These are phyloP conservation scores for Psettodes erumei DNA, from an alignment of 2,113 vertebrate species.

Conservation along the genomic window DNA sequence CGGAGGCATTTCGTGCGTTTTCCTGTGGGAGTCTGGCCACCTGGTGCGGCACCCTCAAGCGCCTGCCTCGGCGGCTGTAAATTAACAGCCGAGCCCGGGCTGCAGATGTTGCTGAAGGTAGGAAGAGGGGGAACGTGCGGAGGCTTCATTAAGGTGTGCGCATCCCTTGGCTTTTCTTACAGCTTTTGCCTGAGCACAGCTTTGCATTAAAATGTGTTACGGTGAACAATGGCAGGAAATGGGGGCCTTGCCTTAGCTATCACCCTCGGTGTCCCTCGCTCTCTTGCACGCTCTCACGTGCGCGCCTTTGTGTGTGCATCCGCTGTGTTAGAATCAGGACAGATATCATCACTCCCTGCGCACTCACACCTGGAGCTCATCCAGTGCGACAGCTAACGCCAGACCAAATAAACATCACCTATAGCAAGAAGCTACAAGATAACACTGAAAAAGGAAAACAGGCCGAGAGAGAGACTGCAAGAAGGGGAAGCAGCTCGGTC, in stretches of 20 bases:
- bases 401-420: slow-evolving; percentile 63
- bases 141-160: neutral
- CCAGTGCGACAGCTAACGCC: slow-evolving; percentile 17
- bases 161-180: slow-evolving; percentile 8
- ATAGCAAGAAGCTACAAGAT: slow-evolving; percentile 48
- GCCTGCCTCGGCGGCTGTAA: slow-evolving; percentile 28
- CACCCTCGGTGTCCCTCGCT: slow-evolving; percentile 26
- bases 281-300: neutral
- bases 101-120: slow-evolving; percentile 41
- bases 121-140: neutral
- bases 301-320: slow-evolving; percentile 15
- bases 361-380: slow-evolving; percentile 58
- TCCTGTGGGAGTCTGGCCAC: slow-evolving; percentile 53
- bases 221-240: slow-evolving; percentile 67
- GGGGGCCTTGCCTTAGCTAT: slow-evolving; percentile 21
- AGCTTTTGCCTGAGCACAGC: neutral
- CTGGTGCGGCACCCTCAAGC: slow-evolving; percentile 42
- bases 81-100: slow-evolving; percentile 26
- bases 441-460: slow-evolving; percentile 31
- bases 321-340: slow-evolving; percentile 5
- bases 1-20: slow-evolving; percentile 30
- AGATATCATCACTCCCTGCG: slow-evolving; percentile 44
- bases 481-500: slow-evolving; percentile 55
- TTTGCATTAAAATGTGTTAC: slow-evolving; percentile 28
- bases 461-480: neutral